A percentile compares a stretch with the other conserved stretches of the same genome.
Conservation (phyloP, 2,113 vertebrate genomes). For the Promerops cafer region DNA sequence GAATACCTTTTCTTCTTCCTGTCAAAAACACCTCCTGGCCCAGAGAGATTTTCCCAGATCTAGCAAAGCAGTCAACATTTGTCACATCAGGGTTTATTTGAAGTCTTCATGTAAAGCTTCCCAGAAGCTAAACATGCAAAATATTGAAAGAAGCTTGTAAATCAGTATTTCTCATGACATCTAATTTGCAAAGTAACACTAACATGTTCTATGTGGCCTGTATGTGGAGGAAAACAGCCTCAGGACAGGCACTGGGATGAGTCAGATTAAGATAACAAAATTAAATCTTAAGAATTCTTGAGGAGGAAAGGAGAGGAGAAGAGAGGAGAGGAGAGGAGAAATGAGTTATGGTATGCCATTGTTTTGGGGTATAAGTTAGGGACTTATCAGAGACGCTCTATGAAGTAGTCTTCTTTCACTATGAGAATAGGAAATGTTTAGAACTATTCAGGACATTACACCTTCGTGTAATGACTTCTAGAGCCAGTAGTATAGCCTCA, state of each 20-base stretch:
- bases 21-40: background rate
- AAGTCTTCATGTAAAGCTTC: background rate
- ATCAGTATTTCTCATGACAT: background rate
- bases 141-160: background rate
- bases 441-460: background rate
- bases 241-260: background rate
- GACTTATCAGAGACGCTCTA: rapidly evolving
- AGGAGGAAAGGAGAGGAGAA: background rate
- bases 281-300: background rate
- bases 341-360: background rate
- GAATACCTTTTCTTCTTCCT: background rate
- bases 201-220: background rate
- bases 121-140: background rate
- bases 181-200: background rate
- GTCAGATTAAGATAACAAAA: background rate
- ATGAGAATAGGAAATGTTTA: background rate
- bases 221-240: background rate
- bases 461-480: background rate
- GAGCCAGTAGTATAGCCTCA: background rate
- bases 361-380: background rate
- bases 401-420: background rate
- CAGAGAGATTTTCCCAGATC: background rate
- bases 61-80: background rate
- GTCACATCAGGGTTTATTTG: background rate
- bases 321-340: background rate